Evolutionary conservation across 2,113 vertebrate genomes (phyloP).

Genomic region (Neogale vison): DNA sequence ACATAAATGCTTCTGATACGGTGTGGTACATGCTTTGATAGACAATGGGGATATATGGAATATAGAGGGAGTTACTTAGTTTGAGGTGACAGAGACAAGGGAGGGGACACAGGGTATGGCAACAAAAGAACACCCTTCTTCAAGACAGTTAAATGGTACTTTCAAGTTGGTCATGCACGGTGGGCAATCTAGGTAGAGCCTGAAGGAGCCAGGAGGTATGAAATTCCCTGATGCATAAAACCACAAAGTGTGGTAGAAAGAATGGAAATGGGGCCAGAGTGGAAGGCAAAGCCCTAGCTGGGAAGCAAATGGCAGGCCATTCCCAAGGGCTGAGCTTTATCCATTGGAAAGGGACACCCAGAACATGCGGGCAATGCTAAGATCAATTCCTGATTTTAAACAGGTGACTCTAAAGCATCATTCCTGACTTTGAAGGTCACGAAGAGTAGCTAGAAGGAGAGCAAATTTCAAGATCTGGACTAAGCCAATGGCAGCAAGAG

Average conservation of each 20-base stretch:
- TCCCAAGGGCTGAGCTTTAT: background rate
- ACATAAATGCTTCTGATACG: background rate
- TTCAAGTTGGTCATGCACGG: background rate
- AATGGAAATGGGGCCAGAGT: background rate
- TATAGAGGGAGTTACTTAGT: background rate
- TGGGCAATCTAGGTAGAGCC: background rate
- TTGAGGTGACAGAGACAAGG: background rate
- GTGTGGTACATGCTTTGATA: background rate
- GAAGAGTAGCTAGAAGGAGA: background rate
- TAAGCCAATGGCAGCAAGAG: background rate
- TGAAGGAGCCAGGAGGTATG: background rate
- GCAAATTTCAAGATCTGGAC: background rate
- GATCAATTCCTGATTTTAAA: background rate
- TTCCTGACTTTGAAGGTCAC: background rate
- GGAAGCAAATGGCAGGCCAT: background rate
- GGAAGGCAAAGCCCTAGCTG: background rate
- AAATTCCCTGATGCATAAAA: background rate
- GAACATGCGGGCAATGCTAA: fast-evolving
- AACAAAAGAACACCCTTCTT: background rate
- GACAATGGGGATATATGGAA: background rate
- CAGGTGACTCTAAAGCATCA: background rate
- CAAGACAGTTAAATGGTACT: background rate
- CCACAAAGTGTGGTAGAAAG: background rate
- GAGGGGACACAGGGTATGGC: background rate
- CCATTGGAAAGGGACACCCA: background rate